Evolutionary conservation across 2,797 vertebrate species (phyloP).

Genomic region (Xyrichtys novacula): DNA sequence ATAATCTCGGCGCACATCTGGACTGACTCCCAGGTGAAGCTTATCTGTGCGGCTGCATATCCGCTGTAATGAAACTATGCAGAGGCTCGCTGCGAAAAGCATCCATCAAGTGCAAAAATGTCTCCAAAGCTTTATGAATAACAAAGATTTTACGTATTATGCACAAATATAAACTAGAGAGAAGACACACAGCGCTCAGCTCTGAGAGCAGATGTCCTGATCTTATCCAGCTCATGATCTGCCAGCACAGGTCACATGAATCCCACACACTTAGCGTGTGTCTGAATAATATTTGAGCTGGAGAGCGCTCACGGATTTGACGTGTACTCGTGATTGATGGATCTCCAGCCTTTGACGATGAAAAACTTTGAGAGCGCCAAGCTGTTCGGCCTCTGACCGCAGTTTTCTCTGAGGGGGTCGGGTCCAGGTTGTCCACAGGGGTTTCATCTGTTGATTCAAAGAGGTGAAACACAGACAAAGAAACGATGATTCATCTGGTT

Average conservation of each 20-base stretch:
- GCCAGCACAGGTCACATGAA: slow-evolving; percentile 59
- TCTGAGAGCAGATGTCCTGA: slow-evolving; percentile 45
- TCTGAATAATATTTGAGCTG: slow-evolving; percentile 74
- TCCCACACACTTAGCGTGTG: slow-evolving; percentile 62
- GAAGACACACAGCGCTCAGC: slow-evolving; percentile 25
- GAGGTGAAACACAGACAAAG: slow-evolving; percentile 15
- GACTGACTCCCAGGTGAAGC: slow-evolving; percentile 49
- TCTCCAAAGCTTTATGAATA: slow-evolving; percentile 3
- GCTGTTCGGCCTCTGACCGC: slow-evolving; percentile 46
- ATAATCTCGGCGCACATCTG: slow-evolving; percentile 54
- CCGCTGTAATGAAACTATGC: not conserved
- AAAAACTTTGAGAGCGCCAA: slow-evolving; percentile 45
- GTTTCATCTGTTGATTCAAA: slow-evolving; percentile 31
- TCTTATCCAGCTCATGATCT: slow-evolving; percentile 52
- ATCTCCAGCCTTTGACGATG: slow-evolving; percentile 39
- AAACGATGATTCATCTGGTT: slow-evolving; percentile 44
- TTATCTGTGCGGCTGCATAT: slow-evolving; percentile 38
- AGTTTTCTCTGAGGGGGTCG: slow-evolving; percentile 42
- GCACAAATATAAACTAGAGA: slow-evolving; percentile 2
- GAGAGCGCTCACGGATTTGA: slow-evolving; percentile 57
- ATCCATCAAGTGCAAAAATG: not conserved
- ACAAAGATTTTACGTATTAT: slow-evolving; percentile 9
- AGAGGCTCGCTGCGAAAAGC: slow-evolving; percentile 15
- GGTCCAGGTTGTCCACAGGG: slow-evolving; percentile 25
- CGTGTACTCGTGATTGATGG: slow-evolving; percentile 52